Evolutionary conservation across 2,797 vertebrate species (phyloP).

Genomic region (Myotis planiceps): DNA sequence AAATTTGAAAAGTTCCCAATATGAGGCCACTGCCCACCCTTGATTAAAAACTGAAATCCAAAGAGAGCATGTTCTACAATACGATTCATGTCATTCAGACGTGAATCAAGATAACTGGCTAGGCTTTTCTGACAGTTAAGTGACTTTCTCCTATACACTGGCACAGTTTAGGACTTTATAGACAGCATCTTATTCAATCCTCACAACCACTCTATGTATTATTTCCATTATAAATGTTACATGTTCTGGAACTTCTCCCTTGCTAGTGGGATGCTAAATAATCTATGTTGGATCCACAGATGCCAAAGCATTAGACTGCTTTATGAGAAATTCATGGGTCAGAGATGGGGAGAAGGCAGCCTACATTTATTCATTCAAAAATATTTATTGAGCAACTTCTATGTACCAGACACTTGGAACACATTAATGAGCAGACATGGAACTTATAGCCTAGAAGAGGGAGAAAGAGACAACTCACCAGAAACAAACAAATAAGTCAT

Average conservation of each 20-base stretch:
- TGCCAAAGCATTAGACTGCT: not conserved
- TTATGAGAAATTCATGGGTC: not conserved
- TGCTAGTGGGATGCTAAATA: not conserved
- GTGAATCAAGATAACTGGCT: not conserved
- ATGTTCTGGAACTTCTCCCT: not conserved
- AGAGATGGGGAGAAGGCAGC: not conserved
- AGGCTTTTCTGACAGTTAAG: not conserved
- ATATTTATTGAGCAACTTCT: not conserved
- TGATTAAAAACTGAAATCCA: not conserved
- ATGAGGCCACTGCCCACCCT: not conserved
- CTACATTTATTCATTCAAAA: not conserved
- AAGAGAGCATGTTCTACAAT: constrained; percentile 4
- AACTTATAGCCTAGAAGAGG: not conserved
- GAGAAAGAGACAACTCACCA: not conserved
- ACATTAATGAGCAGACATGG: not conserved
- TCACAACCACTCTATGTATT: not conserved
- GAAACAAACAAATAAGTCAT: not conserved
- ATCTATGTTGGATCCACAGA: not conserved
- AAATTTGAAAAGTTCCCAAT: not conserved
- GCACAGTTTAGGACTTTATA: constrained; percentile 6
- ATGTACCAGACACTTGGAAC: not conserved
- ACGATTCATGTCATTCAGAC: not conserved
- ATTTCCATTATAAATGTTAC: not conserved
- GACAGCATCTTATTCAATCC: not conserved
- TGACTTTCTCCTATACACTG: not conserved